phyloP scores from a whole-genome alignment of 2,113 vertebrate species.

The Manacus vitellinus region DNA sequence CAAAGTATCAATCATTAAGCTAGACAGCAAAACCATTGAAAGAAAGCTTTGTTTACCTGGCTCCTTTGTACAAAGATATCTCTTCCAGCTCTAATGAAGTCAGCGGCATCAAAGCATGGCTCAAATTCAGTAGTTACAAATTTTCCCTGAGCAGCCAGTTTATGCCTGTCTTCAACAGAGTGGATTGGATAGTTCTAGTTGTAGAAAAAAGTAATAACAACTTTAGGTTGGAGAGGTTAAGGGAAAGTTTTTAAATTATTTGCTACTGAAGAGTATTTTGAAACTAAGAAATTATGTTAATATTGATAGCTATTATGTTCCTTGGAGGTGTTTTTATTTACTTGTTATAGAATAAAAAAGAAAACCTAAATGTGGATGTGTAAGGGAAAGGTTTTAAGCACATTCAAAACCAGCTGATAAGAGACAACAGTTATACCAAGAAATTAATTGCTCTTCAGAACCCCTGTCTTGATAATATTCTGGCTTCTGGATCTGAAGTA shows the following conservation, averaged over 20 bases:
- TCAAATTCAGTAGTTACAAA: slow-evolving; percentile 98
- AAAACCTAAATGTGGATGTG: background rate
- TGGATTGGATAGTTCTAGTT: slow-evolving; percentile 90
- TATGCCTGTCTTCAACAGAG: slow-evolving; percentile 94
- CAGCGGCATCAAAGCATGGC: slow-evolving; percentile 97
- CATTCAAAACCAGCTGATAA: background rate
- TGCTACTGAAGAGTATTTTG: background rate
- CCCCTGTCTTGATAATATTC: background rate
- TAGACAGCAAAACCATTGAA: background rate
- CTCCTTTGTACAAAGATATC: slow-evolving; percentile 98
- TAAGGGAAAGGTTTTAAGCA: background rate
- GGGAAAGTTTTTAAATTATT: background rate
- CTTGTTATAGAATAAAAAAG: background rate
- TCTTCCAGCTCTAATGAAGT: slow-evolving; percentile 95
- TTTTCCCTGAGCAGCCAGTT: slow-evolving; percentile 92
- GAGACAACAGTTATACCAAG: background rate
- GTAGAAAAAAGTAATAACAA: background rate
- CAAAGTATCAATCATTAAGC: background rate
- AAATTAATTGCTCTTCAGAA: background rate
- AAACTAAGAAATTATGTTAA: background rate
- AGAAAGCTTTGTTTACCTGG: slow-evolving; percentile 79
- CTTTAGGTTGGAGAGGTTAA: background rate
- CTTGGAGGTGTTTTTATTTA: background rate
- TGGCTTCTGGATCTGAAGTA: background rate
- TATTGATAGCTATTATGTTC: background rate